Conservation (phyloP, 2,797 vertebrate genomes). For the Cynopterus sphinx region DNA sequence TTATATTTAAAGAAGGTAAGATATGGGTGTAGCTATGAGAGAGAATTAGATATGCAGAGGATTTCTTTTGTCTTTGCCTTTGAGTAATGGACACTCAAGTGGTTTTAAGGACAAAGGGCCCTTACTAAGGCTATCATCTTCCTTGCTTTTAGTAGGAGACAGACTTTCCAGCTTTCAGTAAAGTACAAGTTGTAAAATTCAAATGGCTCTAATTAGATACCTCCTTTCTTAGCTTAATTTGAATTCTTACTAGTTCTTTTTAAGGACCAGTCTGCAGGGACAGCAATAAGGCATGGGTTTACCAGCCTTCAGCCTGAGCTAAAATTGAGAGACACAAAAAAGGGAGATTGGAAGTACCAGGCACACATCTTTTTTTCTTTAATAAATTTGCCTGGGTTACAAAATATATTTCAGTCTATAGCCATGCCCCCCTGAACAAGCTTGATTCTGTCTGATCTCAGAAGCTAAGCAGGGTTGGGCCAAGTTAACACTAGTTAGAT, state of each 20-base stretch:
- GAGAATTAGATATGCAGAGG: not conserved
- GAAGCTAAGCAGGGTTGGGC: no score
- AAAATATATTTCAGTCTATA: not conserved
- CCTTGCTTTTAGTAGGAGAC: slow-evolving; percentile 2
- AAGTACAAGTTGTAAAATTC: slow-evolving; percentile 1
- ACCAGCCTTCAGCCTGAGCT: not conserved
- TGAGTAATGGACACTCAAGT: not conserved
- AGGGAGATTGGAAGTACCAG: not conserved
- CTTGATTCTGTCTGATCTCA: no score
- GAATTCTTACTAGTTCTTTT: not conserved
- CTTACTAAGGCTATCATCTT: not conserved
- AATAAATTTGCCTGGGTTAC: not conserved
- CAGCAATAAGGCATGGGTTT: not conserved
- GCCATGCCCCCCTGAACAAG: no score
- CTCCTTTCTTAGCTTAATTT: slow-evolving; percentile 22
- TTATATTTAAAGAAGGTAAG: not conserved
- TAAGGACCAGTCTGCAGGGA: not conserved
- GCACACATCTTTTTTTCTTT: not conserved
- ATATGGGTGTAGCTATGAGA: not conserved
- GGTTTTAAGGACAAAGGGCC: not conserved
- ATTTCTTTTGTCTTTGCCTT: slow-evolving; percentile 33
- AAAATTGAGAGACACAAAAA: not conserved
- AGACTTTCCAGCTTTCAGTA: not conserved
- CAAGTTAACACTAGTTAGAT: no score
- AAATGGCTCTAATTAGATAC: not conserved